Conservation (phyloP, 2,888 invertebrate species). For the Resseliella maxima region DNA sequence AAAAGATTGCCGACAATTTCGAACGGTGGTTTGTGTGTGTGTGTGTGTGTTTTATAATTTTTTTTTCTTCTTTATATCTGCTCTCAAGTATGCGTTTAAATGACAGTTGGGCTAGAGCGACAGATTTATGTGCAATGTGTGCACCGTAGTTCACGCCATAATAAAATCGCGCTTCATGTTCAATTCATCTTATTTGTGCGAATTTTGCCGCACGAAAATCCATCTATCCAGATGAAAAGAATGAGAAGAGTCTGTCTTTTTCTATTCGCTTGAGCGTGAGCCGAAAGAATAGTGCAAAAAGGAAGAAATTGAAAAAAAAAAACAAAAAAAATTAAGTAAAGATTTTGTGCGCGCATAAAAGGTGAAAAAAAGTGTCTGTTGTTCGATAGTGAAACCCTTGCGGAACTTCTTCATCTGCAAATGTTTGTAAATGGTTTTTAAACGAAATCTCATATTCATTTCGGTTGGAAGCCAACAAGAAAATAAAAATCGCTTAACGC, state of each 20-base stretch:
- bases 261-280: no score
- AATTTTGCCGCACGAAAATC: neutral
- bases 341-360: no score
- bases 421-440: neutral
- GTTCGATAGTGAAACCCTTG: neutral
- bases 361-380: neutral
- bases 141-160: slow-evolving; percentile 45
- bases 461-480: neutral
- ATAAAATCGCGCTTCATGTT: slow-evolving; percentile 1
- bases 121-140: slow-evolving; percentile 48
- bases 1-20: slow-evolving; percentile 44
- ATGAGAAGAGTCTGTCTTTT: no score
- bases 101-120: slow-evolving; percentile 48
- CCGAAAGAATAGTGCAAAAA: no score
- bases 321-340: no score
- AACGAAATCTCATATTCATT: slow-evolving; percentile 21
- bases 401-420: neutral
- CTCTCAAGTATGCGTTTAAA: slow-evolving; percentile 51
- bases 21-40: no score
- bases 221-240: neutral
- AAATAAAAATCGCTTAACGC: neutral
- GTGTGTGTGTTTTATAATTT: neutral
- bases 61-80: no score
- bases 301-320: no score
- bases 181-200: neutral